Percentiles rank a stretch among this genome's conserved stretches.
phyloP scores from a whole-genome alignment of 1,140 invertebrate genomes.

The Drosophila bipectinata region DNA sequence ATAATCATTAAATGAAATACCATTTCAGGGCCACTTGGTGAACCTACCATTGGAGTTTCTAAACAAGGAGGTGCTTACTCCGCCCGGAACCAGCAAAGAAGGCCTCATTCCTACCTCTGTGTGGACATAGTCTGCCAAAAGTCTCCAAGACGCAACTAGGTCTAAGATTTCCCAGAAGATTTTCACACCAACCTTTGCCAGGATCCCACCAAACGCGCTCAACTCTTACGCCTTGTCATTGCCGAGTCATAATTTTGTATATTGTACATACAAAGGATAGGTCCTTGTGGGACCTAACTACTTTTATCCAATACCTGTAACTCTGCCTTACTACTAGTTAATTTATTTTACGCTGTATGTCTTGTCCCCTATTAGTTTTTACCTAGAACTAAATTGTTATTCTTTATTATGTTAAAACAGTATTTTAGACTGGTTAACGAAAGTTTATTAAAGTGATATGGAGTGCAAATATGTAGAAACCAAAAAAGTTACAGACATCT shows the following conservation, averaged over 20 bases:
- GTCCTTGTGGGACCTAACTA: conserved; percentile 11
- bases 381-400: conserved; percentile 52
- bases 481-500: background rate
- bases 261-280: conserved; percentile 23
- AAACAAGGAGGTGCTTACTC: conserved; percentile 91
- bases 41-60: conserved; percentile 94
- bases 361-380: conserved; percentile 47
- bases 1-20: no score
- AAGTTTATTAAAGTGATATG: conserved; percentile 52
- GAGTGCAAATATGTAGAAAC: conserved; percentile 23
- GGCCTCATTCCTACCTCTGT: conserved; percentile 92
- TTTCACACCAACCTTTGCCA: conserved; percentile 7
- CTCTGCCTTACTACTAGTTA: conserved; percentile 49
- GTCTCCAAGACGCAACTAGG: conserved; percentile 59
- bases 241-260: conserved; percentile 49
- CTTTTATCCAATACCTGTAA: conserved; percentile 9
- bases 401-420: conserved; percentile 63
- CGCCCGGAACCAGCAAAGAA: conserved; percentile 91
- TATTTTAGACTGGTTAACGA: conserved; percentile 69
- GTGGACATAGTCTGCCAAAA: conserved; percentile 87
- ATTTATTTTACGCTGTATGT: conserved; percentile 65
- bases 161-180: conserved; percentile 3
- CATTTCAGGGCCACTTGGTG: conserved; percentile 91
- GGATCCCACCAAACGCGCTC: conserved; percentile 69
- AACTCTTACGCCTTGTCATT: conserved; percentile 51